These are phyloP conservation scores for Vulpes lagopus DNA, from an alignment of 2,113 vertebrate genomes.

Conservation along the genomic window DNA sequence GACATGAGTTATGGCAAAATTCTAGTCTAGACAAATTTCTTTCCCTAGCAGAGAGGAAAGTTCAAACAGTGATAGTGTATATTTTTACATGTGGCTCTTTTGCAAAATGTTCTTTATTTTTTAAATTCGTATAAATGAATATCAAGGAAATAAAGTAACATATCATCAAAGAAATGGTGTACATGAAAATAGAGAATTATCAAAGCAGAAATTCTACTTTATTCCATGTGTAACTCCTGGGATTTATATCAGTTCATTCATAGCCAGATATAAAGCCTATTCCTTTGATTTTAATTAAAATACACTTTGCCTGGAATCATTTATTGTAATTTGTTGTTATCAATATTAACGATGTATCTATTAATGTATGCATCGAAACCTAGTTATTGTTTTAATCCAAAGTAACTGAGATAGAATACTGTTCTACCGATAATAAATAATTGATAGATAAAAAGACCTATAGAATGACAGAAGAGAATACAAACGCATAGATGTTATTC, in stretches of 20 bases:
- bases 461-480: not conserved
- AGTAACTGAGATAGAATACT: not conserved
- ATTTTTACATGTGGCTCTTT: not conserved
- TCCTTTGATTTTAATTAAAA: slow-evolving; percentile 24
- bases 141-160: not conserved
- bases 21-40: not conserved
- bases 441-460: not conserved
- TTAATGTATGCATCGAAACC: not conserved
- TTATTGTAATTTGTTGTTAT: not conserved
- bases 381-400: not conserved
- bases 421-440: not conserved
- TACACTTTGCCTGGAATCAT: not conserved
- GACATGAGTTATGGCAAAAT: not conserved
- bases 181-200: not conserved
- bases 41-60: not conserved
- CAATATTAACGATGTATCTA: not conserved
- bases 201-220: not conserved
- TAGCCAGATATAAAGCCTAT: not conserved
- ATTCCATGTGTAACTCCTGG: not conserved
- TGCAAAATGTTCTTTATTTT: not conserved
- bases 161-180: not conserved
- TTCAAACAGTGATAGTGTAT: not conserved
- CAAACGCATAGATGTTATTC: not conserved
- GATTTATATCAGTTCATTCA: not conserved
- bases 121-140: not conserved